phyloP scores from a whole-genome alignment of 2,888 invertebrate genomes.

The Cheilosia scutellata region DNA sequence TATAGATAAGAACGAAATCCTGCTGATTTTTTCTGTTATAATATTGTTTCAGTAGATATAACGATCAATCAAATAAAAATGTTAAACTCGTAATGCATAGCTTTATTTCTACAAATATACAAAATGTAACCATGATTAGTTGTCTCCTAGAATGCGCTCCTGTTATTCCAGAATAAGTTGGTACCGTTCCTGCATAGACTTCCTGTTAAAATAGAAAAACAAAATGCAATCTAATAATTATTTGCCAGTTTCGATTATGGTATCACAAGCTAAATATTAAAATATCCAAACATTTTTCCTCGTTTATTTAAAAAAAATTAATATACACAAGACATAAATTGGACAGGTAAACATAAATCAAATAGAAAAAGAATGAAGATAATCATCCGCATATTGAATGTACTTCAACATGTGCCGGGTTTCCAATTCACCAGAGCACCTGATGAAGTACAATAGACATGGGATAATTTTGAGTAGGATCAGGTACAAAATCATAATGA shows the following conservation, averaged over 20 bases:
- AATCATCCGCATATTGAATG: slow-evolving; percentile 95
- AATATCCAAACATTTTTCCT: neutral
- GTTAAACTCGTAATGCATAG: neutral
- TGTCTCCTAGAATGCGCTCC: neutral
- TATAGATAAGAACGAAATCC: too few species aligned
- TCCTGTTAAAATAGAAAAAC: slow-evolving; percentile 1
- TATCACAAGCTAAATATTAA: neutral
- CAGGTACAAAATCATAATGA: slow-evolving; percentile 47
- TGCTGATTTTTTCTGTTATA: too few species aligned
- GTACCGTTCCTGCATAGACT: neutral
- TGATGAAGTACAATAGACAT: slow-evolving; percentile 99
- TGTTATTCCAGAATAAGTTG: neutral
- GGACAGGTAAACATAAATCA: neutral
- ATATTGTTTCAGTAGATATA: neutral
- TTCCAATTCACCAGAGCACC: slow-evolving; percentile 96
- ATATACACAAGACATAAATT: neutral
- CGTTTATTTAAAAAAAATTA: neutral
- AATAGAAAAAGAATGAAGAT: slow-evolving; percentile 59
- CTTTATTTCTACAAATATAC: slow-evolving; percentile 17
- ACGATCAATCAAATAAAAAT: neutral
- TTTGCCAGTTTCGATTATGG: neutral
- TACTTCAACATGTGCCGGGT: slow-evolving; percentile 99
- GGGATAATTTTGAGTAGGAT: slow-evolving; percentile 87
- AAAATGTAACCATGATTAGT: neutral
- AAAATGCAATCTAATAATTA: neutral